Conservation (phyloP, 1,140 invertebrate species). For the Himalopsyche phryganea region DNA sequence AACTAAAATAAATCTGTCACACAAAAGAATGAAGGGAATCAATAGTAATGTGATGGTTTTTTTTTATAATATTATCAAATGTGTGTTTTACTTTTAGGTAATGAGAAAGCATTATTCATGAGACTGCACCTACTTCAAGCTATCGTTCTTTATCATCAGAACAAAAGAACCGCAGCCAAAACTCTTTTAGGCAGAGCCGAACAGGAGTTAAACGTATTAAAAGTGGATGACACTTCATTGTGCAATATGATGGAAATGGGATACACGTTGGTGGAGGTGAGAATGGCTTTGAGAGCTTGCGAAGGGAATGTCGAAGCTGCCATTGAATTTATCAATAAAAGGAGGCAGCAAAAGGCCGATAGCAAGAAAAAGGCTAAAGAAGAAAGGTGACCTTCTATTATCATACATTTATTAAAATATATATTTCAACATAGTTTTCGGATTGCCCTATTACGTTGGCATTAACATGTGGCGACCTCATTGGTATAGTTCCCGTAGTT, state of each 20-base stretch:
- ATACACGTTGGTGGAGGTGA: slow-evolving; percentile 61
- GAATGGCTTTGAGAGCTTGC: slow-evolving; percentile 62
- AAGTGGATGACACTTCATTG: slow-evolving; percentile 44
- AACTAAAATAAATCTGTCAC: no score
- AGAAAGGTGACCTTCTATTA: slow-evolving; percentile 46
- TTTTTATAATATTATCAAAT: no score
- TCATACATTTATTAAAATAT: no score
- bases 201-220: slow-evolving; percentile 56
- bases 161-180: slow-evolving; percentile 58
- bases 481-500: no score
- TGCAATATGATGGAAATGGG: slow-evolving; percentile 48
- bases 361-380: slow-evolving; percentile 51
- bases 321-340: slow-evolving; percentile 60
- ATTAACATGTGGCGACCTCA: no score
- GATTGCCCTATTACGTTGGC: no score
- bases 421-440: no score
- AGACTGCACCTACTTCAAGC: slow-evolving; percentile 74
- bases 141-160: slow-evolving; percentile 71
- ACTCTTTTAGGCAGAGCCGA: slow-evolving; percentile 58
- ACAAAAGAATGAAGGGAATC: no score
- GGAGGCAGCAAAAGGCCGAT: slow-evolving; percentile 52
- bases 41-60: no score
- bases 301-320: slow-evolving; percentile 59
- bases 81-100: slow-evolving; percentile 55
- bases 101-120: slow-evolving; percentile 69